These are phyloP conservation scores for Scophthalmus maximus DNA, from an alignment of 2,113 vertebrate species.

Conservation along the genomic window DNA sequence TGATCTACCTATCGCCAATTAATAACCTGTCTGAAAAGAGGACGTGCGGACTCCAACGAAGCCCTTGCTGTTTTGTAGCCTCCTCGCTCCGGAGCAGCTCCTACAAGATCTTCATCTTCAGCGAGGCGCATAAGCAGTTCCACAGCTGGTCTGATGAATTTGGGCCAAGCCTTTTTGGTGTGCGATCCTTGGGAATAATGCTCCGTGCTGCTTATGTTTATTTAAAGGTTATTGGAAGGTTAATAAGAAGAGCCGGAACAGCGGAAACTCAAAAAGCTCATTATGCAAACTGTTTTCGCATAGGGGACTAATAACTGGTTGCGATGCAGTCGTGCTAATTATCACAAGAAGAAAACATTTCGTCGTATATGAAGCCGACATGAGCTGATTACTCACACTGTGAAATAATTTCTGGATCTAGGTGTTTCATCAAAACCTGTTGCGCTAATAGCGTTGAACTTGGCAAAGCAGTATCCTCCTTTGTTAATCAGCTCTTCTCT, in stretches of 20 bases:
- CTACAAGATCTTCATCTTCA: conserved; percentile 54
- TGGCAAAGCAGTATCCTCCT: conserved; percentile 2
- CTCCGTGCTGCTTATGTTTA: conserved; percentile 74
- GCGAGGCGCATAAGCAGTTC: conserved; percentile 62
- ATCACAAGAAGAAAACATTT: conserved; percentile 29
- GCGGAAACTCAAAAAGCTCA: conserved; percentile 70
- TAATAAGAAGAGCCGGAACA: conserved; percentile 77
- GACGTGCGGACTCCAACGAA: conserved; percentile 6
- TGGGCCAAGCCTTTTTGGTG: conserved; percentile 64
- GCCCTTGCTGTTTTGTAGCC: conserved; percentile 19
- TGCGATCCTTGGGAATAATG: conserved; percentile 60
- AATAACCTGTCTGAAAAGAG: conserved; percentile 4
- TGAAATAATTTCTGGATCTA: conserved; percentile 30
- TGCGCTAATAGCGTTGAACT: conserved; percentile 8
- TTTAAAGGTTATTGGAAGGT: conserved; percentile 84
- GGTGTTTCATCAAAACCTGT: conserved; percentile 56
- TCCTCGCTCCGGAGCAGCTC: conserved; percentile 39
- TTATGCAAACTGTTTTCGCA: conserved; percentile 76
- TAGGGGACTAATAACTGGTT: conserved; percentile 52
- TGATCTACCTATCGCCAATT: conserved; percentile 22
- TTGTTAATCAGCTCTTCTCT: conserved; percentile 35
- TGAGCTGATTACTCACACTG: conserved; percentile 35
- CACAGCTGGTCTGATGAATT: conserved; percentile 76
- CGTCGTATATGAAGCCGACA: conserved; percentile 44
- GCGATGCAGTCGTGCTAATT: conserved; percentile 61